Evolutionary conservation across 1,140 invertebrate genomes (phyloP).

Genomic region (Melanaphis sacchari): DNA sequence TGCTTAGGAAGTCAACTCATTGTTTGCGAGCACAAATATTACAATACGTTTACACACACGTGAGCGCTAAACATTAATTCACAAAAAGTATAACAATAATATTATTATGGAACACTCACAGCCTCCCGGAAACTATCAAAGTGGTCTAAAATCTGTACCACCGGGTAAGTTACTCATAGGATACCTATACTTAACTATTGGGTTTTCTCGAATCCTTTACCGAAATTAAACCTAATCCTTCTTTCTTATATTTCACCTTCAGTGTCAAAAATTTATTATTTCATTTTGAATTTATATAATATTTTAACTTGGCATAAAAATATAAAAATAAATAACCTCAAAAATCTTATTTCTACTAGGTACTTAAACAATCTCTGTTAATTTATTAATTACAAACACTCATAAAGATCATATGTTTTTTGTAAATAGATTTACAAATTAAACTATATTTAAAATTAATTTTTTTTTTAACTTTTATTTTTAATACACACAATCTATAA

Average conservation of each 20-base stretch:
- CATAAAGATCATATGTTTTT: too few relatives aligned
- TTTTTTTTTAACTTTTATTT: too few relatives aligned
- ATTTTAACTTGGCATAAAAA: background rate
- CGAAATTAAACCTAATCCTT: background rate
- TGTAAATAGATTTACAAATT: too few relatives aligned
- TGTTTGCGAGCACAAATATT: background rate
- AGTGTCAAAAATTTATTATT: background rate
- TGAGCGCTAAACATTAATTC: too few relatives aligned
- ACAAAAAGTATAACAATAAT: too few relatives aligned
- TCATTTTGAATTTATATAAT: background rate
- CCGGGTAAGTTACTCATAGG: background rate
- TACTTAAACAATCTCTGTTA: background rate
- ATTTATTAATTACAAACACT: background rate
- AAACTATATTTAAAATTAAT: too few relatives aligned
- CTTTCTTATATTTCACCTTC: too few relatives aligned
- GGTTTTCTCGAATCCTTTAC: background rate
- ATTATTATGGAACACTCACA: background rate
- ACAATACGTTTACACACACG: too few relatives aligned
- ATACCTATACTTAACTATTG: background rate
- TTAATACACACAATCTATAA: too few relatives aligned
- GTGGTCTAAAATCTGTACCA: background rate
- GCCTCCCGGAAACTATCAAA: background rate
- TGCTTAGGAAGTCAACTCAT: background rate
- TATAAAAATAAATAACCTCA: background rate
- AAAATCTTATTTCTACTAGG: background rate